Base-by-base conservation (phyloP, 2,888 invertebrate species). In the Himalopsyche japonica region DNA sequence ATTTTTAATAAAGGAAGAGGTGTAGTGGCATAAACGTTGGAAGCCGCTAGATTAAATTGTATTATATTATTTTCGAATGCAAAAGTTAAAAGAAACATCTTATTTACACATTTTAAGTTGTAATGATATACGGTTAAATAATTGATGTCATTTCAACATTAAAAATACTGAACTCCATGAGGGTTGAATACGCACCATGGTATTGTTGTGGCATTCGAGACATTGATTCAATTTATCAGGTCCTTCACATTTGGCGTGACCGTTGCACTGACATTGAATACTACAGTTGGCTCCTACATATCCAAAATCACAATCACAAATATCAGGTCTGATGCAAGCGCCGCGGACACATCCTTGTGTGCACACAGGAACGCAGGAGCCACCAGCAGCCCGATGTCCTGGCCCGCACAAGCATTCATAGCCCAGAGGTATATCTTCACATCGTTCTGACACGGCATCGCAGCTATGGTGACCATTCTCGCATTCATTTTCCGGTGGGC, bases 401-500 rank as follows among this genome's bases (percentile, higher is more conserved):
- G 92, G 93, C 57, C 96, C 97, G 91, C 98, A 98, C 86, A 94
- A 93, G 89, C 98, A 98, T 88, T 95, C 93, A 90, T 96, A 98
- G n/a, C 96, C 97, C 83, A 94, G 93, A 0, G 94, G 93, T 15
- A 95, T 90, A 90, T 99, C 98, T 80, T 95, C 95, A 89, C 98
- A 99, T 88, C 95, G 94, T 93, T 99, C 97, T 3, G 97, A 97
- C 84, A 95, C 94, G 0, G 94, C 92, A 89, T 97, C 95, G 89
- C 99, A 99, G 84, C 95, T 96, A 89, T 98, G 98, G 90, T 98
- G 98, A 4, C 95, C 94, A 89, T 98, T 98, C 76, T 92, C 92
- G 89, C 98, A 99, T 90, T 99, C 98, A 89, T 99, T 96, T 91
- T 99, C 99, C 0, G 96, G 95, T 0, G 98, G 98, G 89, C 98